These are phyloP conservation scores for Podarcis cretensis DNA, from an alignment of 2,113 vertebrate species.

Conservation along the genomic window DNA sequence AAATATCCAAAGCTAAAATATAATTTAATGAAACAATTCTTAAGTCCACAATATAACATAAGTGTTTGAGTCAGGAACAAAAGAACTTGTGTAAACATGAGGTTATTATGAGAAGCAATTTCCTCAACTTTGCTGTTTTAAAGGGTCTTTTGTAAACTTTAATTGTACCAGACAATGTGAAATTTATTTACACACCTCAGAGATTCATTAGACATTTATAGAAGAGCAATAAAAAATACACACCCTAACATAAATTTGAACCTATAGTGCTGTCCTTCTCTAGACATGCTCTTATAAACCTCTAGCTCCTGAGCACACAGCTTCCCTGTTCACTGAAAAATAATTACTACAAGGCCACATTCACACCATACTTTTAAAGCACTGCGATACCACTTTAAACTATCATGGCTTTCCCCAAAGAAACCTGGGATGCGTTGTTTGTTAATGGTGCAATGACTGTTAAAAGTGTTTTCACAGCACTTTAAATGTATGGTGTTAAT, in stretches of 20 bases:
- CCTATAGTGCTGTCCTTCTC: not conserved
- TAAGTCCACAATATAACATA: not conserved
- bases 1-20: not conserved
- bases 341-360: not conserved
- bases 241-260: not conserved
- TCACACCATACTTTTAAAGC: too few species aligned
- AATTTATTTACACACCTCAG: not conserved
- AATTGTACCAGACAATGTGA: not conserved
- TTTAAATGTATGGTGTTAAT: too few species aligned
- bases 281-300: not conserved
- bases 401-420: too few species aligned
- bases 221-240: not conserved
- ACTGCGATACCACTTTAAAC: too few species aligned
- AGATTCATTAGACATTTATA: not conserved
- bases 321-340: slow-evolving; percentile 9
- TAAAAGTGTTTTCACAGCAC: too few species aligned
- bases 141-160: not conserved
- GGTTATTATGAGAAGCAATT: not conserved
- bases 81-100: not conserved
- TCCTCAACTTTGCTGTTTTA: not conserved
- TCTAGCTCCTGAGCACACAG: not conserved
- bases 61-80: not conserved
- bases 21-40: slow-evolving; percentile 10
- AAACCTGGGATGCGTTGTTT: too few species aligned
- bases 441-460: too few species aligned